Percentiles rank a stretch among this genome's conserved stretches.
These are phyloP conservation scores for Cliona cf. orientalis DNA, from an alignment of 37 sponge, comb jelly and placozoan species.

Conservation along the genomic window DNA sequence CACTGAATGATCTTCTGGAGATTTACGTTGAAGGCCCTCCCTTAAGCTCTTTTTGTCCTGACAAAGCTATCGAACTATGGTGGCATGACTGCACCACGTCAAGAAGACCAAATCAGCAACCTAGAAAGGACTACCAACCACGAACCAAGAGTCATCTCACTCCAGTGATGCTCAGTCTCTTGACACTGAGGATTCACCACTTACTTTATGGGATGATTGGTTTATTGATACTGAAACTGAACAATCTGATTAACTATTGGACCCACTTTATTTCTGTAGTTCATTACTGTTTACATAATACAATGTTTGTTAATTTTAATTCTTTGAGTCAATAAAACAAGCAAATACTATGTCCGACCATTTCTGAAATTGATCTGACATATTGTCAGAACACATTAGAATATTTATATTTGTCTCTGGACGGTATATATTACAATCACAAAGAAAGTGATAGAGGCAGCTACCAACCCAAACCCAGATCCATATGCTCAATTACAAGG, in stretches of 20 bases:
- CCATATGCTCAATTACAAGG: too few species aligned
- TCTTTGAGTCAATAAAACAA: background rate
- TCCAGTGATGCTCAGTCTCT: too few species aligned
- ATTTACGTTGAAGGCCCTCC: constrained; percentile 71
- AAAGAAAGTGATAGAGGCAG: too few species aligned
- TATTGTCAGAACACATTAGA: constrained; percentile 6
- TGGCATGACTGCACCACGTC: constrained; percentile 47
- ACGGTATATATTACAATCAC: too few species aligned
- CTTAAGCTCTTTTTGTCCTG: constrained; percentile 22
- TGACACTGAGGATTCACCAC: too few species aligned
- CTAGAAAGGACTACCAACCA: constrained; percentile 47
- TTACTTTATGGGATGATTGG: constrained; percentile 6
- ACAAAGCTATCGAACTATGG: constrained; percentile 52
- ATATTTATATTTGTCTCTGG: constrained; percentile 17
- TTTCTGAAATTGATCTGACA: background rate
- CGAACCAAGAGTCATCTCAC: too few species aligned
- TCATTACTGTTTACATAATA: background rate
- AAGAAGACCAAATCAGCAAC: constrained; percentile 38
- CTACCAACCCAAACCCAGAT: too few species aligned
- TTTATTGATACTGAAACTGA: background rate
- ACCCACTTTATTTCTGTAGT: background rate
- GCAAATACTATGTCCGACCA: background rate
- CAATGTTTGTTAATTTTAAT: background rate
- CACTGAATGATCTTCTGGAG: constrained; percentile 62
- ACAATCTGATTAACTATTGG: background rate